Base-by-base conservation (phyloP, 2,888 invertebrate species). In the Thymelicus acteon region DNA sequence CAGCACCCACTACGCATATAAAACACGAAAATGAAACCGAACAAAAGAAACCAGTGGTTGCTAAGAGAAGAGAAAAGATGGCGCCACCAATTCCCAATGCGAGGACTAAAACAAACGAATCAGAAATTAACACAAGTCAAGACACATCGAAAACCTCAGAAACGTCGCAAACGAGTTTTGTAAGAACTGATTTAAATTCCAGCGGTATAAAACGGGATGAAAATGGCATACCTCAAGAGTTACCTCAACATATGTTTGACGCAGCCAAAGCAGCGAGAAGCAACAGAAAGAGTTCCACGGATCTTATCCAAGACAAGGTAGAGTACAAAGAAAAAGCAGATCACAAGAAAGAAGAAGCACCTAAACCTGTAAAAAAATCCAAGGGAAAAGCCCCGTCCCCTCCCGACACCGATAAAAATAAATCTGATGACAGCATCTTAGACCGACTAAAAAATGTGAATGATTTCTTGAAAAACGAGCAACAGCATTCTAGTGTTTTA, bases 321-420 rank as follows among this genome's bases (percentile, higher is more conserved):
- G 79, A 80, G 70, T 89, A 90, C 13, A 89, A 84, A 77, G 88
- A 91, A 6, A 88, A 82, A 76, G 60, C 72, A 44, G 89, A 90
- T 40, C 73, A 77, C 7, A 89, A 87, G 75, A 90, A 89, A 74
- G 89, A 89, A 60, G 93, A 90, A 81, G 80, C 74, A 57, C 82
- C 78, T 0, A 92, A 94, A 80, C 84, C 88, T 6, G 80, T 87
- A 0, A 96, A 95, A 78, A 96, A 95, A 82, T 95, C 93, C 58
- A 97, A 97, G 85, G 95, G 96, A 0, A 96, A 96, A 89, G 96
- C 97, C 1, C 97, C 97, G 0, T 95, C 95, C 0, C 96, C 96
- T 0, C 96, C 96, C n/a, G 94, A 94, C 64, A 73, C 77, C 1
- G 93, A 93, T 37, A 93, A 86, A 74, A 94, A 94, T 74, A 93